These are phyloP conservation scores for Pardosa pseudoannulata DNA, from an alignment of 2,888 invertebrate species.

Conservation along the genomic window DNA sequence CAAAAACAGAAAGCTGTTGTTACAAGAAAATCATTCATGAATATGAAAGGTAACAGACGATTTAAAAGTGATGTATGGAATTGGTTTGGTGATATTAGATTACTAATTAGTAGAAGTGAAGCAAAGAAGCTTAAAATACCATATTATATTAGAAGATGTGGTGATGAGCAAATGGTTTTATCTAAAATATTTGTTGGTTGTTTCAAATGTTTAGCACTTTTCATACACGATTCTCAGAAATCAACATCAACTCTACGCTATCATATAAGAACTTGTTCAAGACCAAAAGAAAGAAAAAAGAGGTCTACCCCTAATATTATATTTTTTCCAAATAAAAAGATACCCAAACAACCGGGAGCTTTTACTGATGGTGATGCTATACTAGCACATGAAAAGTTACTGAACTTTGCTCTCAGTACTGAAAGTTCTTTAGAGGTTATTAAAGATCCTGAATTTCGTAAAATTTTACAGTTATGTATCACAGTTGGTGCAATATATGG, in stretches of 20 bases:
- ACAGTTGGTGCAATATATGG: slow-evolving; percentile 61
- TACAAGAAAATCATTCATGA: slow-evolving; percentile 62
- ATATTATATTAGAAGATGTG: slow-evolving; percentile 58
- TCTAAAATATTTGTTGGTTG: slow-evolving; percentile 68
- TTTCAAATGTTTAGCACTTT: slow-evolving; percentile 61
- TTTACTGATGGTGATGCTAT: slow-evolving; percentile 48
- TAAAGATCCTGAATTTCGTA: slow-evolving; percentile 59
- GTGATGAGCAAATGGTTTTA: slow-evolving; percentile 62
- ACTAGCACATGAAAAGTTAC: slow-evolving; percentile 46
- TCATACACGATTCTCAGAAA: slow-evolving; percentile 65
- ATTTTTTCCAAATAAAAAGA: slow-evolving; percentile 52
- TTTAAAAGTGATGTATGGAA: slow-evolving; percentile 71
- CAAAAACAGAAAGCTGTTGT: slow-evolving; percentile 62
- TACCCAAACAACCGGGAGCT: slow-evolving; percentile 31
- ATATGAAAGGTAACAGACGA: slow-evolving; percentile 61
- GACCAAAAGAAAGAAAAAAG: slow-evolving; percentile 56
- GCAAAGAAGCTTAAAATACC: slow-evolving; percentile 63
- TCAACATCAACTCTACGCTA: slow-evolving; percentile 63
- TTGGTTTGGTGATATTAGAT: slow-evolving; percentile 66
- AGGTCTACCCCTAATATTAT: slow-evolving; percentile 58
- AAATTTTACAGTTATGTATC: slow-evolving; percentile 66
- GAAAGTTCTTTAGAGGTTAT: slow-evolving; percentile 54
- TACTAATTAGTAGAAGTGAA: slow-evolving; percentile 62
- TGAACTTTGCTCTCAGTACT: slow-evolving; percentile 54
- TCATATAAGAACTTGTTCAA: slow-evolving; percentile 58